Evolutionary conservation across 2,797 vertebrate genomes (phyloP).

Genomic region (Tapirus indicus): DNA sequence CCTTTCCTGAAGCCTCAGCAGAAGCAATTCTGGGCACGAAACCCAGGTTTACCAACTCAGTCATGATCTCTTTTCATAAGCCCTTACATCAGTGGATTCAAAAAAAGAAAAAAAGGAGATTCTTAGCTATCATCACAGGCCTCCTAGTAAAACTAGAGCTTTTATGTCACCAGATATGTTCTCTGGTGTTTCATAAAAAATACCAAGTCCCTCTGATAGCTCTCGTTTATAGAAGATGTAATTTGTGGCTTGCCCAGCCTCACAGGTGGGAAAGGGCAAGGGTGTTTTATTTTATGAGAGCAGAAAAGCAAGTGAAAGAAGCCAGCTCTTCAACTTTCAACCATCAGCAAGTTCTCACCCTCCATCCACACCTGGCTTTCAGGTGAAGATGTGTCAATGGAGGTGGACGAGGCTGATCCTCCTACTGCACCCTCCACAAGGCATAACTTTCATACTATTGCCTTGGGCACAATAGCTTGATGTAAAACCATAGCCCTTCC

Average conservation of each 20-base stretch:
- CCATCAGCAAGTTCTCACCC: background rate
- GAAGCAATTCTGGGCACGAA: background rate
- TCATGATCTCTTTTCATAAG: background rate
- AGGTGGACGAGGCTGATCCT: rapidly evolving
- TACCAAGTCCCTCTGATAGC: background rate
- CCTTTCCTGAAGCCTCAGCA: background rate
- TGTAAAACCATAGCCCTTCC: background rate
- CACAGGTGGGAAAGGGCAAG: background rate
- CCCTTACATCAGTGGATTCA: background rate
- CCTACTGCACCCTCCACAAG: rapidly evolving
- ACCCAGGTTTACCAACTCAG: background rate
- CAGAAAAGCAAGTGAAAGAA: background rate
- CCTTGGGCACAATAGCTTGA: background rate
- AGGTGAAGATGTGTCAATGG: background rate
- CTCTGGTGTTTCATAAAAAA: background rate
- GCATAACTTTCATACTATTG: rapidly evolving
- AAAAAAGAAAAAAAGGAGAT: background rate
- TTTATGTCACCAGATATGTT: background rate
- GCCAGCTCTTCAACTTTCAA: background rate
- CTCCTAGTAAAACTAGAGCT: background rate
- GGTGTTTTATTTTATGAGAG: background rate
- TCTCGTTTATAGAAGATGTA: background rate
- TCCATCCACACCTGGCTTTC: background rate
- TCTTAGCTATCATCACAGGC: background rate
- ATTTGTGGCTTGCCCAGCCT: background rate